Conservation (phyloP, 1,140 invertebrate genomes). For the Palaemon carinicauda region DNA sequence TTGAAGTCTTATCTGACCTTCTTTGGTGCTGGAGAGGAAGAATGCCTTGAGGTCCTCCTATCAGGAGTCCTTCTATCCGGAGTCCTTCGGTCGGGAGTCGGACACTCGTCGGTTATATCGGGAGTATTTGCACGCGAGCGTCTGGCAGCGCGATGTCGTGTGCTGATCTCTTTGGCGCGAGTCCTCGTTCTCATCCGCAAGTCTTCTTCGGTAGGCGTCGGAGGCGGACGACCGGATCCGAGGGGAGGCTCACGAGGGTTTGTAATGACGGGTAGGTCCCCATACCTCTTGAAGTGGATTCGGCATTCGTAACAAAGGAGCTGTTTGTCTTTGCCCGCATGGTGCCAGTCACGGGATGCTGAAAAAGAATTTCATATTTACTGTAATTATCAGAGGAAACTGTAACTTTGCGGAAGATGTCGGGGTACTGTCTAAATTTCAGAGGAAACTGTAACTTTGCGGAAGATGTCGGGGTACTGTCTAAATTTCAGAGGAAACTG, state of each 20-base stretch:
- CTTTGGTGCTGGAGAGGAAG: conserved; percentile 39
- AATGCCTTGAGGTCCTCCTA: conserved; percentile 34
- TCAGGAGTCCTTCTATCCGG: conserved; percentile 55
- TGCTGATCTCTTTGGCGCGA: conserved; percentile 75
- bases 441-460: too few relatives aligned
- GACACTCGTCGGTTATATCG: conserved; percentile 49
- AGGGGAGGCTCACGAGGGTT: conserved; percentile 62
- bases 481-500: too few relatives aligned
- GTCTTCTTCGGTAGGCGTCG: conserved; percentile 71
- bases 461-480: too few relatives aligned
- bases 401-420: neutral
- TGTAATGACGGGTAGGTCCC: conserved; percentile 74
- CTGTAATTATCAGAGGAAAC: neutral
- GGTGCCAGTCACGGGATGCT: conserved; percentile 79
- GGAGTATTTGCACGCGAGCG: conserved; percentile 58
- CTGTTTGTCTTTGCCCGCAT: conserved; percentile 79
- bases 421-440: too few relatives aligned
- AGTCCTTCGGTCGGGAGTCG: conserved; percentile 48
- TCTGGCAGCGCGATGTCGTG: conserved; percentile 17
- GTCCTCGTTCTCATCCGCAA: conserved; percentile 85
- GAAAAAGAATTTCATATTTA: conserved; percentile 60
- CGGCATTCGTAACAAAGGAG: conserved; percentile 85
- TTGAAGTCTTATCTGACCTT: too few relatives aligned
- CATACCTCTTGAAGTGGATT: conserved; percentile 83
- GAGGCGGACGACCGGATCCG: conserved; percentile 38